A percentile compares a stretch with the other conserved stretches of the same genome.
Evolutionary conservation across 2,888 invertebrate genomes (phyloP).

Genomic region (Drosophila vallismaia): DNA sequence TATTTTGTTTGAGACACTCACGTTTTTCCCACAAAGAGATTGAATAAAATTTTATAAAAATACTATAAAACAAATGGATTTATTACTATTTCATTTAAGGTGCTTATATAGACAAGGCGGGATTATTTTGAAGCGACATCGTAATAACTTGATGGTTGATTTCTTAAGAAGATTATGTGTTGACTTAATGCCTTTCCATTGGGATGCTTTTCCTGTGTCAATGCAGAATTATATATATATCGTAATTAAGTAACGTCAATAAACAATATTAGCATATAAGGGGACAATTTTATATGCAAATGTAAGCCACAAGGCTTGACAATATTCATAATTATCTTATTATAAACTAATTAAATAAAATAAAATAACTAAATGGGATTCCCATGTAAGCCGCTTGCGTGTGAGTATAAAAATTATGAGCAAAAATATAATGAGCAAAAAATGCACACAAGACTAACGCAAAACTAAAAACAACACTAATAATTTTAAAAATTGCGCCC

Average conservation of each 20-base stretch:
- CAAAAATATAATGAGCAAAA: no score
- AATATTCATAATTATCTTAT: background rate
- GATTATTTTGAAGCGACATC: background rate
- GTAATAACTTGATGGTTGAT: no score
- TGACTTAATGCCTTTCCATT: no score
- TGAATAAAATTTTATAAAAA: conserved; percentile 75
- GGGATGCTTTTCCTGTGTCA: no score
- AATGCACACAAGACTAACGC: no score
- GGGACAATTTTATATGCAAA: background rate
- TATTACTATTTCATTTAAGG: conserved; percentile 13
- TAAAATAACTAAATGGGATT: background rate
- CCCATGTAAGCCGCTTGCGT: background rate
- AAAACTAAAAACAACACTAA: no score
- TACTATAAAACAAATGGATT: conserved; percentile 58
- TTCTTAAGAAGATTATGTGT: no score
- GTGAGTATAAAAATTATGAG: background rate
- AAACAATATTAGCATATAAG: background rate
- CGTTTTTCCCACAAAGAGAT: conserved; percentile 68
- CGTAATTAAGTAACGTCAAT: no score
- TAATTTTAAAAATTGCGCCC: no score
- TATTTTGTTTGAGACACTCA: conserved; percentile 52
- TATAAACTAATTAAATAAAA: background rate
- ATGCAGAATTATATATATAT: no score
- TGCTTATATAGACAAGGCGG: background rate
- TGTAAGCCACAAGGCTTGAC: background rate